Evolutionary conservation across 2,113 vertebrate species (phyloP).

Genomic region (Paedocypris sp.): DNA sequence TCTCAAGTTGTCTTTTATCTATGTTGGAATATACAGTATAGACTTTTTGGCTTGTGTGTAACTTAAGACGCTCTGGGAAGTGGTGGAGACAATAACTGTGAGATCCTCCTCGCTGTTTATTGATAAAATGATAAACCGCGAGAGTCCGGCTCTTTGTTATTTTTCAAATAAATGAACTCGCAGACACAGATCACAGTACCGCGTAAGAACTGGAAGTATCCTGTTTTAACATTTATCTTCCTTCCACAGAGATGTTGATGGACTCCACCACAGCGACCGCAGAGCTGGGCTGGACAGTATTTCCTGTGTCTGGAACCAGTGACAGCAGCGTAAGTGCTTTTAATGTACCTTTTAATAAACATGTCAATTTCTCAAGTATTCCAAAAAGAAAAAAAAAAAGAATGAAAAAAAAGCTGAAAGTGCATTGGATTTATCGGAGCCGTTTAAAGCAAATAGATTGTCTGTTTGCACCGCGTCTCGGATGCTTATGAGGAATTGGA

Average conservation of each 20-base stretch:
- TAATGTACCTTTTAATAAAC: neutral
- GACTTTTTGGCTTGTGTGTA: neutral
- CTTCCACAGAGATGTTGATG: slow-evolving; percentile 83
- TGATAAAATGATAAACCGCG: neutral
- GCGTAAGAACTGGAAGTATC: neutral
- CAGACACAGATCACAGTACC: neutral
- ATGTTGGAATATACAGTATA: too few relatives aligned
- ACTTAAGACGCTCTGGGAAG: neutral
- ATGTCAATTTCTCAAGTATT: neutral
- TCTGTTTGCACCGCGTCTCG: slow-evolving; percentile 29
- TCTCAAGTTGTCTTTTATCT: too few relatives aligned
- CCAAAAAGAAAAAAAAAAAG: too few relatives aligned
- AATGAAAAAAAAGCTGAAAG: too few relatives aligned
- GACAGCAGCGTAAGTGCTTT: slow-evolving; percentile 61
- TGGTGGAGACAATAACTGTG: neutral
- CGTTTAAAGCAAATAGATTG: too few relatives aligned
- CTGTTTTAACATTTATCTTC: slow-evolving; percentile 26
- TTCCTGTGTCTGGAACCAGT: slow-evolving; percentile 85
- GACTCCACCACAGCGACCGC: slow-evolving; percentile 96
- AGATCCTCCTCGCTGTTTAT: neutral
- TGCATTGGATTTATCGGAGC: too few relatives aligned
- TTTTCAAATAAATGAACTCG: neutral
- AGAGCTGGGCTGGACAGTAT: slow-evolving; percentile 93
- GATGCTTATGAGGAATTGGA: slow-evolving; percentile 34
- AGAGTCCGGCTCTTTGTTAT: neutral